Percentiles rank a stretch among this genome's conserved stretches.
These are phyloP conservation scores for Catocala sponsa DNA, from an alignment of 2,888 invertebrate genomes.

Conservation along the genomic window DNA sequence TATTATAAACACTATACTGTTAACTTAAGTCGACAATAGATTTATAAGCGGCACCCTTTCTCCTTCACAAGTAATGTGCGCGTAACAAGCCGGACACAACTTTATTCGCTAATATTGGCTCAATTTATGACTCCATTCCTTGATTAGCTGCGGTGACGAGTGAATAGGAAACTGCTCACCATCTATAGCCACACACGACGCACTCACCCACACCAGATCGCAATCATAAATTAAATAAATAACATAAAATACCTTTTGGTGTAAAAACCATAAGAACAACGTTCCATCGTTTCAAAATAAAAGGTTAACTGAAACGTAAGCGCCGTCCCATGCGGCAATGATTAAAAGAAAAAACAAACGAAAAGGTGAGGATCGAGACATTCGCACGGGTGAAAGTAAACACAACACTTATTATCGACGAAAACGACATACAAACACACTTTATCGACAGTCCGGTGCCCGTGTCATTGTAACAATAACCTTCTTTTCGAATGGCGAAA, in stretches of 20 bases:
- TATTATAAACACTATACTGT: not conserved
- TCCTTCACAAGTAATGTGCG: slow-evolving; percentile 32
- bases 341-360: slow-evolving; percentile 84
- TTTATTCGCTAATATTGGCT: slow-evolving; percentile 46
- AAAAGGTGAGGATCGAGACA: slow-evolving; percentile 86
- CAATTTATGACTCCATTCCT: slow-evolving; percentile 44
- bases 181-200: slow-evolving; percentile 77
- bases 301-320: slow-evolving; percentile 87
- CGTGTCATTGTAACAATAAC: slow-evolving; percentile 85
- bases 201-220: slow-evolving; percentile 78
- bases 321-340: slow-evolving; percentile 86
- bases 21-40: not conserved
- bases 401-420: slow-evolving; percentile 88
- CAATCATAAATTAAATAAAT: slow-evolving; percentile 85
- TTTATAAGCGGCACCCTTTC: slow-evolving; percentile 39
- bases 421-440: slow-evolving; percentile 88
- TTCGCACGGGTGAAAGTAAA: slow-evolving; percentile 88
- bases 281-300: slow-evolving; percentile 92
- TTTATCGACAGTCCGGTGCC: slow-evolving; percentile 85
- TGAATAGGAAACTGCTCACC: slow-evolving; percentile 50
- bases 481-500: slow-evolving; percentile 84
- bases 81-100: slow-evolving; percentile 26
- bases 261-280: slow-evolving; percentile 93
- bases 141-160: slow-evolving; percentile 53
- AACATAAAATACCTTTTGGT: slow-evolving; percentile 93